Evolutionary conservation across 2,113 vertebrate genomes (phyloP).

Genomic region (Elgaria multicarinata): DNA sequence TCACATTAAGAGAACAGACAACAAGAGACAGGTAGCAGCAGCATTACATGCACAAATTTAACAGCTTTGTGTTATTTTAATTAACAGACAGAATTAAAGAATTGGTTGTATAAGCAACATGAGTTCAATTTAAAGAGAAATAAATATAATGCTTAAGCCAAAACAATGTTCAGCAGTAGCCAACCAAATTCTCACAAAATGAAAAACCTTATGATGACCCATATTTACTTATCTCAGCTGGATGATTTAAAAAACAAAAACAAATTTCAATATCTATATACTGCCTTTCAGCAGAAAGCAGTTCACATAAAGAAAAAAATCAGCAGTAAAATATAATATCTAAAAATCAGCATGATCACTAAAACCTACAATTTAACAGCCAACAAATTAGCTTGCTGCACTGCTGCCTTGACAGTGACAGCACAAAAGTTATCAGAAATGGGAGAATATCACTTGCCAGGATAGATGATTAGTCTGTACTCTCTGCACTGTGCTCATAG

Average conservation of each 20-base stretch:
- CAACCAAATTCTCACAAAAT: constrained; percentile 52
- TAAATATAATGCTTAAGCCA: constrained; percentile 41
- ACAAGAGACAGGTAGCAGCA: constrained; percentile 40
- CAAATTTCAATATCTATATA: neutral
- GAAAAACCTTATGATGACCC: constrained; percentile 59
- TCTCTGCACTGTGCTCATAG: constrained; percentile 20
- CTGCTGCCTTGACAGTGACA: constrained; percentile 60
- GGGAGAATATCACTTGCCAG: constrained; percentile 54
- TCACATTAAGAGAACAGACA: constrained; percentile 34
- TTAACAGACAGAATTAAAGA: constrained; percentile 53
- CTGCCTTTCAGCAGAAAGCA: neutral
- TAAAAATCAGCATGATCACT: neutral
- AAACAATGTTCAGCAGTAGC: constrained; percentile 66
- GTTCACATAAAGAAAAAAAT: neutral
- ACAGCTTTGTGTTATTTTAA: constrained; percentile 46
- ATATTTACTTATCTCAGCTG: constrained; percentile 58
- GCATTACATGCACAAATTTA: constrained; percentile 37
- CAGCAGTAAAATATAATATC: neutral
- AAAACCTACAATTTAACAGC: neutral
- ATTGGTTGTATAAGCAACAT: constrained; percentile 54
- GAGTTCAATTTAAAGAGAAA: constrained; percentile 54
- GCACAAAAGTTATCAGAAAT: constrained; percentile 53
- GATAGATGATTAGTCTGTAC: constrained; percentile 47
- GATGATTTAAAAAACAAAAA: neutral
- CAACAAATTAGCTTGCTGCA: constrained; percentile 38